These are phyloP conservation scores for Apis dorsata DNA, from an alignment of 1,140 invertebrate species.

Conservation along the genomic window DNA sequence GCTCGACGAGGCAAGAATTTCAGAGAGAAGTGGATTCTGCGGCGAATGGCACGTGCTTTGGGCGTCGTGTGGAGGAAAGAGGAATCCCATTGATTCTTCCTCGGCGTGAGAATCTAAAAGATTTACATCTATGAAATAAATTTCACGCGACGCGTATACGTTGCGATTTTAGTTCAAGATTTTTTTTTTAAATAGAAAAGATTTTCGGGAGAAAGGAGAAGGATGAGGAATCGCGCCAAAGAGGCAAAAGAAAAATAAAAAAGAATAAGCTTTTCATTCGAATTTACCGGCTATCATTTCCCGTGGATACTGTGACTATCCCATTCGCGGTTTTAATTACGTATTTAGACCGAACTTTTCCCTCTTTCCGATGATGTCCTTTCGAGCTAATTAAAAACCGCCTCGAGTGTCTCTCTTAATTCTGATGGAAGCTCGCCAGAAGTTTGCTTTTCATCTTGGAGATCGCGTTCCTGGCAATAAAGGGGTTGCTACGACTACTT, in stretches of 20 bases:
- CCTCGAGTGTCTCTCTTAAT: constrained; percentile 26
- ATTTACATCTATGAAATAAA: background rate
- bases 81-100: background rate
- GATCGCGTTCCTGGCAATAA: constrained; percentile 22
- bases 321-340: constrained; percentile 26
- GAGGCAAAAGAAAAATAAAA: background rate
- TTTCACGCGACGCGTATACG: background rate
- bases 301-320: background rate
- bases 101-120: background rate
- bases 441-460: constrained; percentile 42
- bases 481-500: constrained; percentile 16
- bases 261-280: background rate
- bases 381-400: constrained; percentile 45
- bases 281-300: constrained; percentile 15
- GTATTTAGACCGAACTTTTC: constrained; percentile 15
- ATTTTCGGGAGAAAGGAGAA: background rate
- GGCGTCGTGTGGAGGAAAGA: background rate
- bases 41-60: background rate
- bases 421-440: constrained; percentile 36
- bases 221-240: constrained; percentile 33
- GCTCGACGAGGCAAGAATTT: background rate
- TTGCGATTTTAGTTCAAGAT: background rate
- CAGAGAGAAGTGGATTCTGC: background rate
- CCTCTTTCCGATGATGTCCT: constrained; percentile 19
- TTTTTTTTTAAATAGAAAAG: background rate